Conservation (phyloP, 2,888 invertebrate genomes). For the Caenorhabditis parvicauda region DNA sequence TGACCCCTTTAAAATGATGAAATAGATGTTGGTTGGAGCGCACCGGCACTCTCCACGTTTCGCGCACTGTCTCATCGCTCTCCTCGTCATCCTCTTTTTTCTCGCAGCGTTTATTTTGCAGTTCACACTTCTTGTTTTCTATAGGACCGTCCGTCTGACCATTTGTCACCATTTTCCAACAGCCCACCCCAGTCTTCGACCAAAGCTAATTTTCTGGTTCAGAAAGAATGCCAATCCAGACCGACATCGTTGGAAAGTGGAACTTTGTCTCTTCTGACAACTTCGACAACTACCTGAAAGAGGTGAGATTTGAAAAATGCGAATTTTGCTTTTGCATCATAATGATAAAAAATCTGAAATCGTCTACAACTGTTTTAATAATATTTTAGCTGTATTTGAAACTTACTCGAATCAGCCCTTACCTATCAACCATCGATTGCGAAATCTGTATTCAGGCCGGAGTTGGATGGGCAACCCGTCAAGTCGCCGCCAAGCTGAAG, state of each 20-base stretch:
- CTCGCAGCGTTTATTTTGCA: too few species aligned
- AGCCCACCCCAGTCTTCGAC: too few species aligned
- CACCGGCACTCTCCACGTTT: too few species aligned
- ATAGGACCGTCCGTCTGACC: too few species aligned
- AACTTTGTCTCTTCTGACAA: constrained; percentile 54
- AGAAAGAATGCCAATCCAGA: constrained; percentile 29
- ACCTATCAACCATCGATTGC: constrained; percentile 3
- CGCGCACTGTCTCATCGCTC: too few species aligned
- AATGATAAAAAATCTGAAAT: not conserved
- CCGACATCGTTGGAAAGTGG: constrained; percentile 57
- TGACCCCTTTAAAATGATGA: too few species aligned
- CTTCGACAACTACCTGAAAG: constrained; percentile 60
- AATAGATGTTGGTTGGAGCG: too few species aligned
- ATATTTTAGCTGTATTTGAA: not conserved
- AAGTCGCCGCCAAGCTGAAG: constrained; percentile 53
- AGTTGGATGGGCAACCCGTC: constrained; percentile 55
- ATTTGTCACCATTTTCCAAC: too few species aligned
- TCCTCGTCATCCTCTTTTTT: too few species aligned
- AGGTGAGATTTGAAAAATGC: constrained; percentile 19
- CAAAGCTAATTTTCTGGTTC: too few species aligned
- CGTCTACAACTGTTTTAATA: not conserved
- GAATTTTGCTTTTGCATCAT: not conserved
- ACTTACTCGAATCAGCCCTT: not conserved
- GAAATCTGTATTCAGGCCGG: too few species aligned
- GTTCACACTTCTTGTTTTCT: too few species aligned